These are phyloP conservation scores for Distichodus sexfasciatus DNA, from an alignment of 2,797 vertebrate genomes.

Conservation along the genomic window DNA sequence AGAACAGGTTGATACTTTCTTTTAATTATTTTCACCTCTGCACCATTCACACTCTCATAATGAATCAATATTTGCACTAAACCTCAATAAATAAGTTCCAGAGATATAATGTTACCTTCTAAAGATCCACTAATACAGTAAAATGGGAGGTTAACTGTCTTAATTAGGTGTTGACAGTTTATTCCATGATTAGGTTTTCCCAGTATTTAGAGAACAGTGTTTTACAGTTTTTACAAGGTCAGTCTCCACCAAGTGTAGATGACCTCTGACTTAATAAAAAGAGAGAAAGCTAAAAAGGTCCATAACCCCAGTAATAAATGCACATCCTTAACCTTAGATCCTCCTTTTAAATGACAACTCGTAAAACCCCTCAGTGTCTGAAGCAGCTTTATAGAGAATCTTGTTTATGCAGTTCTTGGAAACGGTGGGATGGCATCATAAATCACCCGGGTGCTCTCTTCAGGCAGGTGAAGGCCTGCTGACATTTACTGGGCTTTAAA, in stretches of 20 bases:
- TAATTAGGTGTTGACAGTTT: no score
- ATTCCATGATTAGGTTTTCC: no score
- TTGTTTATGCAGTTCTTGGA: background rate
- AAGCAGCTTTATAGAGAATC: background rate
- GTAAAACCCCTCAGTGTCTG: background rate
- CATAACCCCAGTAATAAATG: background rate
- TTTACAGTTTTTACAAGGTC: conserved; percentile 15
- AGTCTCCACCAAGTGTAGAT: background rate
- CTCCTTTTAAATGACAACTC: background rate
- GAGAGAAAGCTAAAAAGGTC: background rate
- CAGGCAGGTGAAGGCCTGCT: background rate
- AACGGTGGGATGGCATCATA: background rate
- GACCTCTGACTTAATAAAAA: conserved; percentile 7
- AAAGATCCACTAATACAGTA: no score
- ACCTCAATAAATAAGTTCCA: no score
- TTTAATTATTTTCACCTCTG: no score
- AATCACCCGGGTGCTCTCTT: background rate
- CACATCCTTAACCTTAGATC: conserved; percentile 10
- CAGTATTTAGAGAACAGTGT: no score
- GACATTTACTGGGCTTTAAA: background rate
- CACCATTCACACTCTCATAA: no score
- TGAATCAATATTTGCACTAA: no score
- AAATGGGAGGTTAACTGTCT: no score
- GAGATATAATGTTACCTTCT: no score
- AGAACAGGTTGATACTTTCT: no score